Base-by-base conservation (phyloP, 2,888 invertebrate genomes). In the Horisme vitalbata region DNA sequence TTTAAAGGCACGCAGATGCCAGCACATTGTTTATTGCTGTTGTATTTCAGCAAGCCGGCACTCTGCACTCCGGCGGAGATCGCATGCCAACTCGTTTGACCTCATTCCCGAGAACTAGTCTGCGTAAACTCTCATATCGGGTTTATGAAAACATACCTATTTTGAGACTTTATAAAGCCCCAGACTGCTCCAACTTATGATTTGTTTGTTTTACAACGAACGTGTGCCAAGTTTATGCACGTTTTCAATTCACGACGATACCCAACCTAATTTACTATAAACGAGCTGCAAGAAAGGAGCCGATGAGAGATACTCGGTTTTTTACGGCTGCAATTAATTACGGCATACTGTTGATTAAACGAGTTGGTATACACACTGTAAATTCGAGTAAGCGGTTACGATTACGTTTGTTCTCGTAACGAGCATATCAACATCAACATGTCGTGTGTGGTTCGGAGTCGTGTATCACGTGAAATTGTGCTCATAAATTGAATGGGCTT, bases 101-200 rank as follows among this genome's bases (percentile, higher is more conserved):
- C 88, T 80, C 85, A 83, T 87, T 87, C 79, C 71, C 70, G 72
- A 65, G 74, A 54, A 79, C 79, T 79, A 79, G 79, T 78, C 83
- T 83, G 82, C 75, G 82, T 85, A 83, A 82, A 83, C 80, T 84
- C 79, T 79, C 80, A 80, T 83, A 84, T 86, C 78, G 80, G 73
- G 69, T 75, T 79, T 83, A 85, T 83, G 81, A 84, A 85, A 83
- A 85, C 83, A 84, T 67, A 68, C 57, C 79, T 88, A 87, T 86
- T 85, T 86, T 82, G 78, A 85, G 79, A 70, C 62, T 63, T 68
- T 68, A 69, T 76, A 77, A 71, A 75, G 70, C 71, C 60, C 62
- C 76, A 75, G 74, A 78, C 75, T 70, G 73, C 75, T 77, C 67
- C 73, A 73, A 76, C 71, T 73, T 75, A 79, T 78, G 82, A 80